Percentiles rank a stretch among this genome's conserved stretches.
These are phyloP conservation scores for Megaceryle maxima DNA, from an alignment of 2,113 vertebrate genomes.

Conservation along the genomic window DNA sequence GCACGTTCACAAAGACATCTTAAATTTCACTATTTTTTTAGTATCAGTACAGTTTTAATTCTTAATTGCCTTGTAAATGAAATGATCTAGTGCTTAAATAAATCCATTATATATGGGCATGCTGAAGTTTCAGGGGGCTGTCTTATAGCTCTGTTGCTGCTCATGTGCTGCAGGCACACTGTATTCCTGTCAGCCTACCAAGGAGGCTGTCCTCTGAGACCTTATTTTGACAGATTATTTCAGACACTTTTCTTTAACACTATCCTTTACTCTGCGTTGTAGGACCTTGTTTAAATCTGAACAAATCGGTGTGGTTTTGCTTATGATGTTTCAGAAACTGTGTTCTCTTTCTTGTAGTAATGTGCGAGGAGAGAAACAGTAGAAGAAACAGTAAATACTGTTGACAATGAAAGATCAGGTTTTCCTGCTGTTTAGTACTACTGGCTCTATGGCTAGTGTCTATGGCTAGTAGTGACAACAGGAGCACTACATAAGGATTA, in stretches of 20 bases:
- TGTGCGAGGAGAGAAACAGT: neutral
- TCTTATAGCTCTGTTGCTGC: neutral
- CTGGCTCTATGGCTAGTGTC: neutral
- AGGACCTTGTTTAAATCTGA: neutral
- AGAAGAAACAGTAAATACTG: neutral
- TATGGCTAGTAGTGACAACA: too few species aligned
- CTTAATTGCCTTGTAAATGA: neutral
- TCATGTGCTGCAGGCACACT: neutral
- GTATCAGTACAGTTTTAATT: neutral
- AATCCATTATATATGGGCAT: neutral
- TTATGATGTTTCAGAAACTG: neutral
- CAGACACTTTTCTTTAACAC: neutral
- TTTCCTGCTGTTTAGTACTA: neutral
- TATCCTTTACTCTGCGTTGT: neutral
- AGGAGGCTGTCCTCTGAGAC: neutral
- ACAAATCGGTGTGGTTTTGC: neutral
- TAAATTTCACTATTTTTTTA: neutral
- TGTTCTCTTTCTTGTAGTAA: neutral
- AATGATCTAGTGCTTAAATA: neutral
- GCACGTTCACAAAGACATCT: neutral
- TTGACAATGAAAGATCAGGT: neutral
- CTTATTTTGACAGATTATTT: neutral
- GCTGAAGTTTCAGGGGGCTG: neutral
- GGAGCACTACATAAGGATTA: neutral
- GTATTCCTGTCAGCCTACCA: neutral